A percentile compares a stretch with the other conserved stretches of the same genome.
phyloP scores from a whole-genome alignment of 2,797 vertebrate genomes.

The Oreochromis grahami region DNA sequence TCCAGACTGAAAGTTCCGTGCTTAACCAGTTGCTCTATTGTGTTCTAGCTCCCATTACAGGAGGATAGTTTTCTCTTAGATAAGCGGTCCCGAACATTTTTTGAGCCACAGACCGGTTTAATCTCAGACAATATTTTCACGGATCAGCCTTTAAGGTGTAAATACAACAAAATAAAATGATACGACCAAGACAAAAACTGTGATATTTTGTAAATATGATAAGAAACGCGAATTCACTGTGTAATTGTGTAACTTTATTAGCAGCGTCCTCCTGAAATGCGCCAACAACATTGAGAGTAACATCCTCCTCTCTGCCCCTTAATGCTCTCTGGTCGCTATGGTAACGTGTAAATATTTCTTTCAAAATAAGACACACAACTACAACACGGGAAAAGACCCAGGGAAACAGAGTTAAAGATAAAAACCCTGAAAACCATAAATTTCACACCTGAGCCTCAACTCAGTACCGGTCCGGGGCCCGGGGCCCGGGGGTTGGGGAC shows the following conservation, averaged over 20 bases:
- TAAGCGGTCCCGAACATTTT: neutral
- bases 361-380: neutral
- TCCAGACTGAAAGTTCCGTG: neutral
- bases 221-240: neutral
- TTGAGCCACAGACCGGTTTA: neutral
- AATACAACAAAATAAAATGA: neutral
- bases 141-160: neutral
- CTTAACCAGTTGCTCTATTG: neutral
- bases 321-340: neutral
- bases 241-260: neutral
- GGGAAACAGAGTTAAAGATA: neutral
- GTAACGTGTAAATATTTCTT: accelerated
- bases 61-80: neutral
- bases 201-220: neutral
- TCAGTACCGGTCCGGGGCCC: neutral
- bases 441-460: neutral
- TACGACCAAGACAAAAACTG: neutral
- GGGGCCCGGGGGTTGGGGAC: neutral
- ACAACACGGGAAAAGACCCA: neutral
- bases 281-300: accelerated
- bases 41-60: neutral
- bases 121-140: neutral
- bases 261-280: neutral
- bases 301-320: accelerated
- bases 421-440: neutral